Base-by-base conservation (phyloP, 2,113 vertebrate species). In the Saguinus midas region DNA sequence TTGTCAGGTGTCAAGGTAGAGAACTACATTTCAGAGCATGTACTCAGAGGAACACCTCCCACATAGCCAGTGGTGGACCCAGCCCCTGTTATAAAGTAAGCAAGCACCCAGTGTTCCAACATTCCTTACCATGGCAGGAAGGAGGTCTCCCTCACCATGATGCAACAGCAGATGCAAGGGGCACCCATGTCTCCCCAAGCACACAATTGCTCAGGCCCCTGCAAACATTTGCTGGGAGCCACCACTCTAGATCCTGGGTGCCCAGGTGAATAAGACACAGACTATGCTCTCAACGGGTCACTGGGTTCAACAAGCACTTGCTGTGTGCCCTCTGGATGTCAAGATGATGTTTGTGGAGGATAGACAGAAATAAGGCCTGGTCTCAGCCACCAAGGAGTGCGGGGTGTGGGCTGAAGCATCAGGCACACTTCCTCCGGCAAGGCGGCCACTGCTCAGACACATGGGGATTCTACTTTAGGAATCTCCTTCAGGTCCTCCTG, bases 281-380 rank as follows among this genome's bases (percentile, higher is more conserved):
- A 8, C 35, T 3, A 3, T 4, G 27, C 18, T 57, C 66, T 48
- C 2, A 0, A 17, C 0, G 1, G 52, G 11, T 37, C 11, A 10
- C 4, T 40, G 86, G 80, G 11, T n/a, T 50, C 64, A 66, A 64
- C n/a, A 52, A 55, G 43, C 21, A 21, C 52, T 45, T 82, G 9
- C 32, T 68, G 18, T 23, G 35, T 61, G 40, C 6, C 37, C 27
- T 35, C 81, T 27, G 35, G 18, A 3, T 23, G 5, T 92, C 75
- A 20, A 52, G 32, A n/a, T 27, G 23, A 64, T 70, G 23, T 11
- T 64, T 64, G 12, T 32, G 8, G 61, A 27, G 14, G 32, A 25
- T 17, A 14, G 29, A 80, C 35, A 40, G 58, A 90, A 55, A 82
- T 68, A 52, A 86, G 32, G 37, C 16, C 23, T 13, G 6, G 82